Percentiles rank a stretch among this genome's conserved stretches.
Evolutionary conservation across 1,140 invertebrate species (phyloP).

Genomic region (Conus betulinus): DNA sequence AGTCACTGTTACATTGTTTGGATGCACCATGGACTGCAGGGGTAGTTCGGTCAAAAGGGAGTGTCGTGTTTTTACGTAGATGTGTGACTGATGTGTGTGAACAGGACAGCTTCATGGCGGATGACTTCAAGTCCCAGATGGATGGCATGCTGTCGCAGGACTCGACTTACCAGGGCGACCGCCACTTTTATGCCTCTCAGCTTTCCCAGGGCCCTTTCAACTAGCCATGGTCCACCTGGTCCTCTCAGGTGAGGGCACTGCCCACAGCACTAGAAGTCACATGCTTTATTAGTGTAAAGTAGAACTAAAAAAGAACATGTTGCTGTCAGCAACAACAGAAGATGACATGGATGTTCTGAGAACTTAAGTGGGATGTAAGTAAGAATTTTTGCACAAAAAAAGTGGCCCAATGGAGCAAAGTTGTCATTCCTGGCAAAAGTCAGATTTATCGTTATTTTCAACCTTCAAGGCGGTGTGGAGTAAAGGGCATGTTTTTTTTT

Average conservation of each 20-base stretch:
- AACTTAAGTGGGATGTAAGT: too few relatives aligned
- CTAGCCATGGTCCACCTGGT: constrained; percentile 50
- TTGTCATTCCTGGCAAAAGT: too few relatives aligned
- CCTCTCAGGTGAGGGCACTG: constrained; percentile 31
- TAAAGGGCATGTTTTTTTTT: too few relatives aligned
- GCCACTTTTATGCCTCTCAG: constrained; percentile 81
- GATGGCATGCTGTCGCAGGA: constrained; percentile 96
- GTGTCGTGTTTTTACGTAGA: too few relatives aligned
- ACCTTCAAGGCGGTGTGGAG: too few relatives aligned
- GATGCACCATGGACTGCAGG: too few relatives aligned
- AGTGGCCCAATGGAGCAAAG: too few relatives aligned
- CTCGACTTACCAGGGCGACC: constrained; percentile 91
- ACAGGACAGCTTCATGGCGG: constrained; percentile 89
- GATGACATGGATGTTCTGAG: not conserved
- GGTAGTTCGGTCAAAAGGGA: too few relatives aligned
- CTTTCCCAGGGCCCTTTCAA: constrained; percentile 78
- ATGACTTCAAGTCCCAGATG: constrained; percentile 94
- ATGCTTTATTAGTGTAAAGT: not conserved
- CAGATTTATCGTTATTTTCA: too few relatives aligned
- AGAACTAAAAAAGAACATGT: not conserved
- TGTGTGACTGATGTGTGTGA: constrained; percentile 2
- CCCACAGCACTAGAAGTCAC: too few relatives aligned
- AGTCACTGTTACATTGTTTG: too few relatives aligned
- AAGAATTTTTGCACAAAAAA: too few relatives aligned
- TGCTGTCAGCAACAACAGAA: not conserved